A percentile compares a stretch with the other conserved stretches of the same genome.
These are phyloP conservation scores for Oreotrochilus melanogaster DNA, from an alignment of 2,113 vertebrate genomes.

Conservation along the genomic window DNA sequence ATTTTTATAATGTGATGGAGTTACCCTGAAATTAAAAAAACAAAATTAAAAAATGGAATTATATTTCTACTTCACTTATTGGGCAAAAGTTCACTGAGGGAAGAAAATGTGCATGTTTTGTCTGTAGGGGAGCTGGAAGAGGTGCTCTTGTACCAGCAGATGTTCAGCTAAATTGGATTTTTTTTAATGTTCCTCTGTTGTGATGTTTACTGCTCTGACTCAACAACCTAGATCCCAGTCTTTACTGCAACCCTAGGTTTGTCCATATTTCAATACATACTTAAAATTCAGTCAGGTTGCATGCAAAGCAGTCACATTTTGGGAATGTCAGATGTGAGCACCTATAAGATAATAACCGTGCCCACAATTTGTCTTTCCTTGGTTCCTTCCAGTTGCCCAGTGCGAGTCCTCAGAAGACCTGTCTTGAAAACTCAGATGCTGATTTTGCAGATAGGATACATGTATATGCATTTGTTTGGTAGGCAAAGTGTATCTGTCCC, in stretches of 20 bases:
- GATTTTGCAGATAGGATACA: not conserved
- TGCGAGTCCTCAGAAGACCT: not conserved
- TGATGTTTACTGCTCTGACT: not conserved
- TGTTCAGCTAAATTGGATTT: not conserved
- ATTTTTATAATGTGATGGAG: not conserved
- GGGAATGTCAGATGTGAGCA: not conserved
- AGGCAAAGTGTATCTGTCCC: not conserved
- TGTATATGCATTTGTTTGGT: not conserved
- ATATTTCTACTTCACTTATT: not conserved
- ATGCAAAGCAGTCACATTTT: not conserved
- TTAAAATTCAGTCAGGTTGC: not conserved
- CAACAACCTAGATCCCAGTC: not conserved
- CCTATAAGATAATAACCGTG: not conserved
- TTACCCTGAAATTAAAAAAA: not conserved
- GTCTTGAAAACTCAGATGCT: rapidly evolving
- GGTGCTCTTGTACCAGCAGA: not conserved
- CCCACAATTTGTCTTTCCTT: not conserved
- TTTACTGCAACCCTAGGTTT: not conserved
- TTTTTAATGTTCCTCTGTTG: not conserved
- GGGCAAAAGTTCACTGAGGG: not conserved
- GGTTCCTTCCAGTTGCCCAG: not conserved
- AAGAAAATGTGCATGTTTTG: not conserved
- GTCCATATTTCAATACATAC: not conserved
- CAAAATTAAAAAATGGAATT: not conserved
- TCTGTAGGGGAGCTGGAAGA: not conserved